phyloP scores from a whole-genome alignment of 2,888 invertebrate genomes.

The Megaustenia siamemsis region DNA sequence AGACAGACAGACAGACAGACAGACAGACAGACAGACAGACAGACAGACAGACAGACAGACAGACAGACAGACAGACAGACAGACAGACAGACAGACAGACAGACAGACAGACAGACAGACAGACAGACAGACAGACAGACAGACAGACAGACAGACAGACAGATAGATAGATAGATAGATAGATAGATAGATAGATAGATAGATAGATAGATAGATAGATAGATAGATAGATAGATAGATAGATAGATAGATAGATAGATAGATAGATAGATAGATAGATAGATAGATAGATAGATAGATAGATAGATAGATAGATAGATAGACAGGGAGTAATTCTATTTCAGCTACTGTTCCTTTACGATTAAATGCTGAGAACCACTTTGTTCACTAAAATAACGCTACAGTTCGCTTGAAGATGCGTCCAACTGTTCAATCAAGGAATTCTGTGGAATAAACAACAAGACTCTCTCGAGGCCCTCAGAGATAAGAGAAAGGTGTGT shows the following conservation, averaged over 20 bases:
- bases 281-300: conserved; percentile 19
- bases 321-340: neutral
- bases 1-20: neutral
- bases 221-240: conserved; percentile 2
- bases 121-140: neutral
- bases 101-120: neutral
- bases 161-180: conserved; percentile 2
- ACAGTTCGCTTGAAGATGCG: too few relatives aligned
- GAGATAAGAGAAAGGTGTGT: too few relatives aligned
- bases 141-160: neutral
- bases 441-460: too few relatives aligned
- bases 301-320: conserved; percentile 17
- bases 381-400: too few relatives aligned
- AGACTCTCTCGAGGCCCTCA: too few relatives aligned
- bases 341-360: too few relatives aligned
- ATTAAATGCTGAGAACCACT: too few relatives aligned
- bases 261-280: conserved; percentile 13
- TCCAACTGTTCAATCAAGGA: too few relatives aligned
- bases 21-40: neutral
- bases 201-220: conserved; percentile 2
- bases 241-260: conserved; percentile 6
- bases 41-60: too few relatives aligned
- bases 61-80: neutral
- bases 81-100: conserved; percentile 2
- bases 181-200: conserved; percentile 46